These are phyloP conservation scores for Coreius guichenoti DNA, from an alignment of 2,797 vertebrate genomes.

Conservation along the genomic window DNA sequence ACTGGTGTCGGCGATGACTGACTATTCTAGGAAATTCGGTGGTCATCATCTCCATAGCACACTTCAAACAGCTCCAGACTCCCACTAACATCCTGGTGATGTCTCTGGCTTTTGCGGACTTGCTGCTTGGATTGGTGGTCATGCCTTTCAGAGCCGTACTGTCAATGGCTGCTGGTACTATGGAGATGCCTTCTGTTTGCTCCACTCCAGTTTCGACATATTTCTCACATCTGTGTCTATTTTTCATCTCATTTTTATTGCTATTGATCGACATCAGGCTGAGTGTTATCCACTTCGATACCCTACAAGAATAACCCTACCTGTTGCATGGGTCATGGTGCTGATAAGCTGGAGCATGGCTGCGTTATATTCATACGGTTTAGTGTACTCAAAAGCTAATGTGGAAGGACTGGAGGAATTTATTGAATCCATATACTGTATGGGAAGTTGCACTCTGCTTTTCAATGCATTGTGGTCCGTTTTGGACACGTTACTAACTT, in stretches of 20 bases:
- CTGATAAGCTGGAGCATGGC: slow-evolving; percentile 73
- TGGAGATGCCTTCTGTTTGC: slow-evolving; percentile 72
- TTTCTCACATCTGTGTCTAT: slow-evolving; percentile 77
- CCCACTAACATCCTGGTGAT: slow-evolving; percentile 80
- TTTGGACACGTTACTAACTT: slow-evolving; percentile 71
- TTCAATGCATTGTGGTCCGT: slow-evolving; percentile 77
- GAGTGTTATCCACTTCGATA: slow-evolving; percentile 77
- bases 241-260: slow-evolving; percentile 79
- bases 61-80: slow-evolving; percentile 80
- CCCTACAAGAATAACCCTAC: slow-evolving; percentile 65
- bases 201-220: slow-evolving; percentile 78
- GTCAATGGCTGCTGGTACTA: slow-evolving; percentile 80
- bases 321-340: slow-evolving; percentile 67
- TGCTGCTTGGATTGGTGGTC: slow-evolving; percentile 73
- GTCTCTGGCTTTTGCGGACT: slow-evolving; percentile 77
- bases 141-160: slow-evolving; percentile 77
- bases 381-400: slow-evolving; percentile 74
- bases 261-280: slow-evolving; percentile 77
- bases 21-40: slow-evolving; percentile 77
- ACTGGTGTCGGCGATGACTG: slow-evolving; percentile 62
- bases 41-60: slow-evolving; percentile 78
- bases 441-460: slow-evolving; percentile 68
- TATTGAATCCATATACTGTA: slow-evolving; percentile 67
- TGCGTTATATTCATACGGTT: slow-evolving; percentile 68
- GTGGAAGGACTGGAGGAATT: slow-evolving; percentile 70